A percentile compares a stretch with the other conserved stretches of the same genome.
phyloP scores from a whole-genome alignment of 2,113 vertebrate species.

The Phyllostomus hastatus region DNA sequence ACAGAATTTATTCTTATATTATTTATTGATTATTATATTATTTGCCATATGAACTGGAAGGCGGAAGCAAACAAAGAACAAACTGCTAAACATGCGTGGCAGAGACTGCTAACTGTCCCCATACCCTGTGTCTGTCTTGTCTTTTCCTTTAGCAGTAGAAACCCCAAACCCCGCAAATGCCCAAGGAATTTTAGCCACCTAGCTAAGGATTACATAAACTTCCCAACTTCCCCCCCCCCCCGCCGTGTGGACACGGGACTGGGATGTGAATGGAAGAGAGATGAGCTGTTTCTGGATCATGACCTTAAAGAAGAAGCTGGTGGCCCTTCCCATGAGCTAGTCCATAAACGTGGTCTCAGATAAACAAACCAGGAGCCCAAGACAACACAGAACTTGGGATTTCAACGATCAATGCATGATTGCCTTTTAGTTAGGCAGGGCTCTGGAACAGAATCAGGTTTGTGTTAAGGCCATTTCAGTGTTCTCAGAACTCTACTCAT shows the following conservation, averaged over 20 bases:
- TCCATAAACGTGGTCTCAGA: not conserved
- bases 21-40: not conserved
- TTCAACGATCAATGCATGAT: slow-evolving; percentile 56
- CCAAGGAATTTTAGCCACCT: not conserved
- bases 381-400: slow-evolving; percentile 1
- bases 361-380: not conserved
- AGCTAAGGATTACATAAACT: not conserved
- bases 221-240: not conserved
- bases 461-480: slow-evolving; percentile 48
- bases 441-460: slow-evolving; percentile 41
- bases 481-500: slow-evolving; percentile 55
- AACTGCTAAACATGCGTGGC: not conserved
- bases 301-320: not conserved
- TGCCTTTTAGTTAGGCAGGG: slow-evolving; percentile 20
- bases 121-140: not conserved
- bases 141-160: not conserved
- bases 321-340: not conserved
- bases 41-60: not conserved
- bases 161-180: no score
- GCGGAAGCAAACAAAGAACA: not conserved
- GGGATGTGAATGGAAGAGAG: not conserved
- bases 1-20: not conserved
- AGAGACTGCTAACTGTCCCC: not conserved
- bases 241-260: not conserved
- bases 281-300: not conserved